Evolutionary conservation across 2,797 vertebrate genomes (phyloP).

Genomic region (Notoglanidium macrostoma): DNA sequence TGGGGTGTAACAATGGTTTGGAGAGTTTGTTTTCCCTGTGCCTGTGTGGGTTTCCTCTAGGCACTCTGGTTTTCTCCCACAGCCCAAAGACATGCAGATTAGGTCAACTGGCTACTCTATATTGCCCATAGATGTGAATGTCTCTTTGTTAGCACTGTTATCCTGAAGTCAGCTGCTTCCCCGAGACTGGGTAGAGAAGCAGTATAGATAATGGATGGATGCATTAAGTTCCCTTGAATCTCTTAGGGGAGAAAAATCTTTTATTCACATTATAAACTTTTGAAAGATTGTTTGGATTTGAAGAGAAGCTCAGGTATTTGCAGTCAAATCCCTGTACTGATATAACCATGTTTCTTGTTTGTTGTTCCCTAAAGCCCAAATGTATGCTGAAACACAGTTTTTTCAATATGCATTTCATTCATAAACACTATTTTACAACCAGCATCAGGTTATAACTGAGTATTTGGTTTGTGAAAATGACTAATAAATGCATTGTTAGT

Average conservation of each 20-base stretch:
- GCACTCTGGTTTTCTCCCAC: no score
- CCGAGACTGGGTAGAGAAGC: no score
- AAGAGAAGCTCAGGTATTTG: neutral
- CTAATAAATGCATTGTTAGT: neutral
- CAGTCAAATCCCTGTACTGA: neutral
- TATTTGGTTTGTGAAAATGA: neutral
- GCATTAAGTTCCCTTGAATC: neutral
- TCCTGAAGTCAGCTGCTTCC: no score
- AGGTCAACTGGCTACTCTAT: no score
- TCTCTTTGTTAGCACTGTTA: no score
- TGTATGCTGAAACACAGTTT: no score
- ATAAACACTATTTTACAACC: neutral
- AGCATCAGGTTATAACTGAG: neutral
- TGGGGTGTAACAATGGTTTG: no score
- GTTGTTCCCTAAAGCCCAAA: neutral
- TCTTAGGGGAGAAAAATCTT: neutral
- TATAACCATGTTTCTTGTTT: neutral
- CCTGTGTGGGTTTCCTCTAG: no score
- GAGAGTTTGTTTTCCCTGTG: no score
- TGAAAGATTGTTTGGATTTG: neutral
- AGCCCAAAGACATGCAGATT: no score
- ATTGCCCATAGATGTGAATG: no score
- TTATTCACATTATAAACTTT: neutral
- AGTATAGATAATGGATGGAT: neutral
- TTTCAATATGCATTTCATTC: neutral